These are phyloP conservation scores for Campoplex capitator DNA, from an alignment of 2,888 invertebrate genomes.

Conservation along the genomic window DNA sequence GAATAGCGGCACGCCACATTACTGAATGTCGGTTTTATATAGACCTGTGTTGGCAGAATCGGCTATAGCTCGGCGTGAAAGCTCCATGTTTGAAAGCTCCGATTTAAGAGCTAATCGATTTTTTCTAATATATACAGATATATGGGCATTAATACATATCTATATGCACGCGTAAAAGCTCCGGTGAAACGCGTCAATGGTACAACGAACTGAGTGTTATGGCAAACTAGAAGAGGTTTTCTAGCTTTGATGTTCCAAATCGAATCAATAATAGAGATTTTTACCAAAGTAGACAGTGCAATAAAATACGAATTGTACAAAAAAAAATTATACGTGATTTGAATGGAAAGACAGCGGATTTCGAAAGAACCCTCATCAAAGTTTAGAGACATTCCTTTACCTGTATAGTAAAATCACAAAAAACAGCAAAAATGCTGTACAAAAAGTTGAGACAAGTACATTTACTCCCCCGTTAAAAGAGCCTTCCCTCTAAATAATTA, in stretches of 20 bases:
- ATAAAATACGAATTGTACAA: too few relatives aligned
- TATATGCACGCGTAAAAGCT: slow-evolving; percentile 7
- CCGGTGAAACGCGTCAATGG: slow-evolving; percentile 4
- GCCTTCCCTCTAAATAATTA: too few relatives aligned
- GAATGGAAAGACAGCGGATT: neutral
- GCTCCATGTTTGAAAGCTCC: slow-evolving; percentile 32
- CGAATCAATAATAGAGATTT: neutral
- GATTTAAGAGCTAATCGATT: slow-evolving; percentile 57
- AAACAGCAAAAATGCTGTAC: too few relatives aligned
- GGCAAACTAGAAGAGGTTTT: neutral
- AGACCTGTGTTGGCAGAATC: slow-evolving; percentile 8
- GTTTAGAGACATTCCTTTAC: neutral
- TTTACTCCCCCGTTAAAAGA: too few relatives aligned
- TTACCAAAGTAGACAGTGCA: neutral
- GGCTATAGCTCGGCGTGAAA: slow-evolving; percentile 20
- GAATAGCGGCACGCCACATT: slow-evolving; percentile 48
- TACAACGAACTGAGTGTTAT: neutral
- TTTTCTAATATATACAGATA: neutral
- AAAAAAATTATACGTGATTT: neutral
- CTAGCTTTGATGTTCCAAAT: neutral
- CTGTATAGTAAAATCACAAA: too few relatives aligned
- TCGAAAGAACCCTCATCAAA: neutral
- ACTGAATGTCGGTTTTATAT: slow-evolving; percentile 13
- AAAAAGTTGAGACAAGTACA: too few relatives aligned
- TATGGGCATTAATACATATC: neutral